These are phyloP conservation scores for Zoanthus gigantus DNA, from an alignment of 92 coral and sea anemone genomes.

Conservation along the genomic window DNA sequence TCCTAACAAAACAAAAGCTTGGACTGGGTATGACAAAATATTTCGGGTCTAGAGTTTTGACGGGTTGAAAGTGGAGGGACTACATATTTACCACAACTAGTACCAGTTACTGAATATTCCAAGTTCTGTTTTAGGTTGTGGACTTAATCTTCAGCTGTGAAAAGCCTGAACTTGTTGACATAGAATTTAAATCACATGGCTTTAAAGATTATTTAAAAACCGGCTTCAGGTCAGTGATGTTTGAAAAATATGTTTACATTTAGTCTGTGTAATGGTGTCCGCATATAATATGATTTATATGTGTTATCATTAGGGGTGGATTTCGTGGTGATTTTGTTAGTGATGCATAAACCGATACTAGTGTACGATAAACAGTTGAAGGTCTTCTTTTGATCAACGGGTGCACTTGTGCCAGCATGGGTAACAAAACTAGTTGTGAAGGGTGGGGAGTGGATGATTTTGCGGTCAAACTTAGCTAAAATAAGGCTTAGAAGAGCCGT, in stretches of 20 bases:
- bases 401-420: too few species aligned
- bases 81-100: neutral
- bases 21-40: too few species aligned
- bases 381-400: too few species aligned
- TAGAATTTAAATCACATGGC: slow-evolving; percentile 95
- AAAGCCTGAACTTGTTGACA: slow-evolving; percentile 87
- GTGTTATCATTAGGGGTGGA: too few species aligned
- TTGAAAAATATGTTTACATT: neutral
- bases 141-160: slow-evolving; percentile 84
- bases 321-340: too few species aligned
- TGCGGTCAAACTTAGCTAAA: too few species aligned
- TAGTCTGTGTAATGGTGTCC: neutral
- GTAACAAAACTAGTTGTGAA: too few species aligned
- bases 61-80: neutral
- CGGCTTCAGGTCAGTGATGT: slow-evolving; percentile 85
- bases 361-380: too few species aligned
- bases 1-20: too few species aligned
- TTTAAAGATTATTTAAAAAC: slow-evolving; percentile 94
- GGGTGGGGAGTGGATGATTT: too few species aligned
- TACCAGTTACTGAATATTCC: neutral
- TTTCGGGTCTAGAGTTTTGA: neutral
- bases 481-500: too few species aligned
- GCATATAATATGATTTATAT: neutral
- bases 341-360: too few species aligned
- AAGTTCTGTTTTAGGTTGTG: slow-evolving; percentile 59